Conservation (phyloP, 2,888 invertebrate species). For the Ornithoptera alexandrae region DNA sequence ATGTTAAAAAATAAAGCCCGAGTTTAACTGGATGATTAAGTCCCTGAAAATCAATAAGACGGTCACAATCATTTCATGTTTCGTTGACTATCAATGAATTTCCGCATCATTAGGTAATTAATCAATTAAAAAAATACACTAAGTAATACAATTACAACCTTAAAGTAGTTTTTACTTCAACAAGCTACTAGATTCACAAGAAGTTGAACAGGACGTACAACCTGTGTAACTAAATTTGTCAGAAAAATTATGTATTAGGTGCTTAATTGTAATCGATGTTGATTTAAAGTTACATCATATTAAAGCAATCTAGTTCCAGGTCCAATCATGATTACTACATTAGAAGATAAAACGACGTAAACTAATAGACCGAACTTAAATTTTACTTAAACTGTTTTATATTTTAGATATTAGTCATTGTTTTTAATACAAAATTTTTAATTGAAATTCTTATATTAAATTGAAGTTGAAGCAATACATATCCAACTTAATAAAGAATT, state of each 20-base stretch:
- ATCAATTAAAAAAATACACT: slow-evolving; percentile 31
- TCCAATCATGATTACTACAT: slow-evolving; percentile 7
- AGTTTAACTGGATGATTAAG: slow-evolving; percentile 28
- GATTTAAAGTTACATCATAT: slow-evolving; percentile 9
- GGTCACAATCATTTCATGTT: slow-evolving; percentile 54
- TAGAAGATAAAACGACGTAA: background rate
- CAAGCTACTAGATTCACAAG: too few species aligned
- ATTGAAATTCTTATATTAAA: slow-evolving; percentile 1
- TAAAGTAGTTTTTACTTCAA: too few species aligned
- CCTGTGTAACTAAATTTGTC: background rate
- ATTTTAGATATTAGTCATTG: background rate
- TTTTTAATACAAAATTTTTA: background rate
- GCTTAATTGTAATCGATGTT: background rate
- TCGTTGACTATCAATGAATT: slow-evolving; percentile 63
- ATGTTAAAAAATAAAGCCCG: too few species aligned
- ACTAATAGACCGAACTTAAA: slow-evolving; percentile 10
- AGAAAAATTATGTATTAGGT: slow-evolving; percentile 23
- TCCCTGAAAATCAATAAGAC: slow-evolving; percentile 60
- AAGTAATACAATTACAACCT: too few species aligned
- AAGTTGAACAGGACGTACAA: too few species aligned
- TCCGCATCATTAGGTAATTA: slow-evolving; percentile 60
- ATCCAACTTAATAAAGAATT: too few species aligned
- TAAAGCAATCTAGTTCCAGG: slow-evolving; percentile 2
- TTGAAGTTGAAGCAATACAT: background rate
- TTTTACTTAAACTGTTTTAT: background rate